Base-by-base conservation (phyloP, 64 coral and sea anemone species). In the Montipora capricornis region DNA sequence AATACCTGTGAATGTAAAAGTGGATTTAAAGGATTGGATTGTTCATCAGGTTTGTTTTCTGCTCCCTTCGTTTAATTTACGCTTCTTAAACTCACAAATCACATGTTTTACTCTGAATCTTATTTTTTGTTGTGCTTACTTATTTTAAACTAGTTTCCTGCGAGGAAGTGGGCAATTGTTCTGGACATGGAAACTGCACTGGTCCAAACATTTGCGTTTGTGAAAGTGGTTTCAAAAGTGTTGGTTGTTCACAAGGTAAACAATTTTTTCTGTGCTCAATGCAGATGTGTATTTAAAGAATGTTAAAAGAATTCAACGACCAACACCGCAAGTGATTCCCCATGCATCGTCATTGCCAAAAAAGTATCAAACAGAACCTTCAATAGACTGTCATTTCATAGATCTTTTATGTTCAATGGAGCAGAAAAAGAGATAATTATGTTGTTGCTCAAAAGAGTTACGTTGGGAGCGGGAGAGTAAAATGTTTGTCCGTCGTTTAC, bases 231-330 rank as follows among this genome's bases (percentile, higher is more conserved):
- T 93, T 37, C 80, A 92, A 96, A 77, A 87, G 77, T 1, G 50
- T 88, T 14, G 90, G 92, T 22, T 96, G 95, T 73, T 80, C 70
- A 69, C 95, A 89, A 60, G 95, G 95, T 96, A 92, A 57, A 57
- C 22, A n/a, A 47, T 14, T 83, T 83, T 26, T 45, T 37, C 1
- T 67, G 1, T 83, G 20, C 17, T 83, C 5, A 62, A 45, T 57
- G 53, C 53, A 57, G 11, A 8, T 57, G 53, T 57, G 4, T 17
- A 20, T n/a, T 79, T 79, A 1, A 79, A 49, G 17, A 8, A 79
- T 79, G 47, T 50, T 50, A 79, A 79, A 16, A 44, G 4, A 9
- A 45, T 44, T 44, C 53, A 57, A 57, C 6, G 53, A 57, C 53
- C 53, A 57, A 57, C 53, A 57, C 6, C 5, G 53, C 53, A 57